Conservation (phyloP, 2,797 vertebrate genomes). For the Rhinoraja longicauda region DNA sequence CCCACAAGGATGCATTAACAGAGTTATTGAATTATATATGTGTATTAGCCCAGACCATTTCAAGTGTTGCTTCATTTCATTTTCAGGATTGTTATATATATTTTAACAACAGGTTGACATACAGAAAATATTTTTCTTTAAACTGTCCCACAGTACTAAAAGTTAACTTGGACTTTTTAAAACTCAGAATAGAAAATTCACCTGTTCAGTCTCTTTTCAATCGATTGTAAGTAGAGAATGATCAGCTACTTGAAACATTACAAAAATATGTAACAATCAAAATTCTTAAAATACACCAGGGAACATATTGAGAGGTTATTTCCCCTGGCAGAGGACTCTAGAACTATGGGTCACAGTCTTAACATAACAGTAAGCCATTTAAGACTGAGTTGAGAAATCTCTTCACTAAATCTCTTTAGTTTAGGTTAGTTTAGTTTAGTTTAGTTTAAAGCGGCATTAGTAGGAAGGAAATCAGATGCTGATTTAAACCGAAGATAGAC, state of each 20-base stretch:
- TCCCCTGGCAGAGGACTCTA: too few relatives aligned
- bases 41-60: neutral
- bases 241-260: neutral
- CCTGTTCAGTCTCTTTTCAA: neutral
- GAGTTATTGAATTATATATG: constrained; percentile 1
- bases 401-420: too few relatives aligned
- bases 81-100: neutral
- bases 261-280: too few relatives aligned
- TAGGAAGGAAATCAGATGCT: too few relatives aligned
- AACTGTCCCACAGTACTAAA: neutral
- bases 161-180: neutral
- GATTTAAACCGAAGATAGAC: too few relatives aligned
- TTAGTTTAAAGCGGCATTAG: too few relatives aligned
- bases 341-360: too few relatives aligned
- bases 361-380: too few relatives aligned
- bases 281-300: too few relatives aligned
- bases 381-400: too few relatives aligned
- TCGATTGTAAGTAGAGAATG: neutral
- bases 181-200: neutral
- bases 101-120: neutral
- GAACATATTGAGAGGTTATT: too few relatives aligned
- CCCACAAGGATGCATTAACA: constrained; percentile 13
- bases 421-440: too few relatives aligned
- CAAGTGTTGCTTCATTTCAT: neutral
- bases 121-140: neutral